Evolutionary conservation across 1,140 invertebrate genomes (phyloP).

Genomic region (Agrypnia vestita): DNA sequence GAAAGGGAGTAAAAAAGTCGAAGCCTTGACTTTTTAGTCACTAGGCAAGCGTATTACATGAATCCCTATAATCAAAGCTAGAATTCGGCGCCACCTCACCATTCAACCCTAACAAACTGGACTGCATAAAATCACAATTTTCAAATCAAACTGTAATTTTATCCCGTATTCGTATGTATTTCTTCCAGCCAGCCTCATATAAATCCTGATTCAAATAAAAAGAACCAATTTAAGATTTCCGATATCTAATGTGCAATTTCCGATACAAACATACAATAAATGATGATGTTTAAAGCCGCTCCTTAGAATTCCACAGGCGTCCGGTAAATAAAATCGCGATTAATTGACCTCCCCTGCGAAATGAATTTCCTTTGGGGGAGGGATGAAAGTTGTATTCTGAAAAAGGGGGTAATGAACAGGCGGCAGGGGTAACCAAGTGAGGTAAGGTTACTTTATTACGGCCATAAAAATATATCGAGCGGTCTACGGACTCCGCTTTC

Average conservation of each 20-base stretch:
- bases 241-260: background rate
- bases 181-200: too few species aligned
- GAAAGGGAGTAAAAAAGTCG: too few species aligned
- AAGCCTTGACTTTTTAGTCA: too few species aligned
- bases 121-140: too few species aligned
- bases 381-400: constrained; percentile 33
- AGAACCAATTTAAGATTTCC: background rate
- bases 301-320: background rate
- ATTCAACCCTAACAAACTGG: too few species aligned
- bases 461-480: constrained; percentile 45
- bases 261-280: background rate
- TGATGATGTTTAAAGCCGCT: background rate
- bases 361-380: constrained; percentile 18
- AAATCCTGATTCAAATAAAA: background rate
- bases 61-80: too few species aligned
- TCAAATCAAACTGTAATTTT: too few species aligned
- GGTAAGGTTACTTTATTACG: constrained; percentile 41
- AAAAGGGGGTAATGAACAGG: constrained; percentile 26
- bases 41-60: too few species aligned
- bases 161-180: too few species aligned
- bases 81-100: too few species aligned
- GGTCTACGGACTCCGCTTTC: constrained; percentile 8
- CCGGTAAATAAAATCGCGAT: constrained; percentile 18
- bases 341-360: constrained; percentile 4
- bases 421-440: constrained; percentile 38